phyloP scores from a whole-genome alignment of 2,888 invertebrate genomes.

The Nomada fucata region DNA sequence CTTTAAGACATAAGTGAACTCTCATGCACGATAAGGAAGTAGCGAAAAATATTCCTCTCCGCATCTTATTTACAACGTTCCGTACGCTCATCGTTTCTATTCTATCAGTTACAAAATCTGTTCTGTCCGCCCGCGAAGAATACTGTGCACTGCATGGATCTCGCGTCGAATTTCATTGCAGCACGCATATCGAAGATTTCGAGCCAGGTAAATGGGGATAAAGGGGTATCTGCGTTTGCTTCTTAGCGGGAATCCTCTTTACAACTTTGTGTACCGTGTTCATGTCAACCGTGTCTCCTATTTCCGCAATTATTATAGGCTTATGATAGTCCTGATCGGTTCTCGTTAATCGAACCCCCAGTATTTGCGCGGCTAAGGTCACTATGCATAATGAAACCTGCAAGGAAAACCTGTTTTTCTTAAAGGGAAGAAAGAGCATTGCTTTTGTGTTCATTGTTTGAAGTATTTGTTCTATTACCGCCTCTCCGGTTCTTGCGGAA shows the following conservation, averaged over 20 bases:
- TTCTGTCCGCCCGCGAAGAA: slow-evolving; percentile 6
- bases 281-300: slow-evolving; percentile 83
- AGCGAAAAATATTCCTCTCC: slow-evolving; percentile 49
- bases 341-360: slow-evolving; percentile 88
- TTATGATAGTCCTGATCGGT: slow-evolving; percentile 89
- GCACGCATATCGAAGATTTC: slow-evolving; percentile 85
- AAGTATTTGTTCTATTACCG: slow-evolving; percentile 84
- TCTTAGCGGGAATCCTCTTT: slow-evolving; percentile 79
- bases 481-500: slow-evolving; percentile 91
- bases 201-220: slow-evolving; percentile 73
- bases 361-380: slow-evolving; percentile 89
- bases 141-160: neutral
- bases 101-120: neutral
- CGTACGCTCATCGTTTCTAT: neutral
- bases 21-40: slow-evolving; percentile 8
- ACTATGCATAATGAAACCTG: slow-evolving; percentile 89
- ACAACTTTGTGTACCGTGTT: slow-evolving; percentile 76
- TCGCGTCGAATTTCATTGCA: slow-evolving; percentile 83
- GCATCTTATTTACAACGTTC: slow-evolving; percentile 4
- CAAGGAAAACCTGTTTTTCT: slow-evolving; percentile 59
- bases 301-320: slow-evolving; percentile 88
- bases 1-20: slow-evolving; percentile 17
- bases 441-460: neutral
- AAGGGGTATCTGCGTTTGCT: slow-evolving; percentile 72
- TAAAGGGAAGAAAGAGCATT: neutral